A percentile compares a stretch with the other conserved stretches of the same genome.
These are phyloP conservation scores for Dendrophyllia cribrosa DNA, from an alignment of 64 coral and sea anemone species.

Conservation along the genomic window DNA sequence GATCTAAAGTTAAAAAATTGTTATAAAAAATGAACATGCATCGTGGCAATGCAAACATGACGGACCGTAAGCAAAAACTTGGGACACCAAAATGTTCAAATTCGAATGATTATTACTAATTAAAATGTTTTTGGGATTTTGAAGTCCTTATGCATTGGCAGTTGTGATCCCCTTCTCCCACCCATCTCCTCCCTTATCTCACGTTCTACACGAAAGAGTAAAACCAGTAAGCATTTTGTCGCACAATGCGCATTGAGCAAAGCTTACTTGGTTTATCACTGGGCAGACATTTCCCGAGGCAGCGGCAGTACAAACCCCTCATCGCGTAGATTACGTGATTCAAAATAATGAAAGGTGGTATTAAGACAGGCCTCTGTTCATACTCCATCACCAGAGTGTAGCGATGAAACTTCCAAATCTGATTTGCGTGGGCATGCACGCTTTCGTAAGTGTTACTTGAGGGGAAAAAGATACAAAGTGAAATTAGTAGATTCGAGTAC, in stretches of 20 bases:
- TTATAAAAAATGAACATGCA: not conserved
- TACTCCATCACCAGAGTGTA: slow-evolving; percentile 89
- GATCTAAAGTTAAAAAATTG: too few species aligned
- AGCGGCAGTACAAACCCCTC: slow-evolving; percentile 1
- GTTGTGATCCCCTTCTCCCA: too few species aligned
- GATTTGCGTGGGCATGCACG: slow-evolving; percentile 79
- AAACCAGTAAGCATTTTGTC: too few species aligned
- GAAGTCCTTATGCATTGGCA: too few species aligned
- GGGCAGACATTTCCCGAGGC: slow-evolving; percentile 5
- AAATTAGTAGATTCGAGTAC: not conserved
- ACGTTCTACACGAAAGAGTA: too few species aligned
- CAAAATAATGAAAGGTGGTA: slow-evolving; percentile 84
- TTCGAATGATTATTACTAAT: too few species aligned
- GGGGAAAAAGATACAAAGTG: not conserved
- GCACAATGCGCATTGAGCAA: not conserved
- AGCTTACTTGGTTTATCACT: not conserved
- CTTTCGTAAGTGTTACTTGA: slow-evolving; percentile 82
- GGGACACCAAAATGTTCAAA: too few species aligned
- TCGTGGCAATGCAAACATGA: slow-evolving; percentile 47
- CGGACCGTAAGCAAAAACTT: too few species aligned
- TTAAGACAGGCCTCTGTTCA: slow-evolving; percentile 73
- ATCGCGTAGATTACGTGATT: slow-evolving; percentile 67
- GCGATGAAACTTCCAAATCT: slow-evolving; percentile 91
- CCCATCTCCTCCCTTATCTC: too few species aligned
- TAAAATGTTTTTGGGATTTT: too few species aligned